Percentiles rank a stretch among this genome's conserved stretches.
These are phyloP conservation scores for Agrochola lychnidis DNA, from an alignment of 2,888 invertebrate genomes.

Conservation along the genomic window DNA sequence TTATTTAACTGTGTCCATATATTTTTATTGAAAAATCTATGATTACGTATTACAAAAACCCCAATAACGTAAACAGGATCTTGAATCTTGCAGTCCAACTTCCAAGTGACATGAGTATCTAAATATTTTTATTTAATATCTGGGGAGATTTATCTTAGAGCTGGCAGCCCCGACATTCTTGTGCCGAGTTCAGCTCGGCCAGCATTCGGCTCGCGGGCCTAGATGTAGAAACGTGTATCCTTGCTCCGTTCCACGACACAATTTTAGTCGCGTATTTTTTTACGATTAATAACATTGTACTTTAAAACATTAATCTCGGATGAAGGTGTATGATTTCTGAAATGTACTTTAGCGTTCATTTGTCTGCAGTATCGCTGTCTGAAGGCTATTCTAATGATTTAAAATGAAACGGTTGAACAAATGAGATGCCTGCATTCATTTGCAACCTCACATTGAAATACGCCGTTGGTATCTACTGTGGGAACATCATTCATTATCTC, in stretches of 20 bases:
- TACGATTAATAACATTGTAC: conserved; percentile 55
- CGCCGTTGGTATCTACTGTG: neutral
- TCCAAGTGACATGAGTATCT: neutral
- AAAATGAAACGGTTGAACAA: neutral
- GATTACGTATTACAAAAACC: neutral
- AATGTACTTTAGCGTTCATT: conserved; percentile 41
- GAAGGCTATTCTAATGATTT: conserved; percentile 3
- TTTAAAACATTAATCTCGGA: conserved; percentile 35
- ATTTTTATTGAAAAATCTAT: too few species aligned
- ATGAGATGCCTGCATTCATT: conserved; percentile 16
- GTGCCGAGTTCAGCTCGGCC: conserved; percentile 30
- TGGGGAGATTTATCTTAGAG: conserved; percentile 38
- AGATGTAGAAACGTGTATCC: conserved; percentile 25
- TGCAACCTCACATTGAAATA: neutral
- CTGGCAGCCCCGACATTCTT: conserved; percentile 63
- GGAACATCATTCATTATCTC: conserved; percentile 31
- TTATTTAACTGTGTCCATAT: neutral
- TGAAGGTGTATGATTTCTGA: conserved; percentile 21
- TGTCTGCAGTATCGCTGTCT: neutral
- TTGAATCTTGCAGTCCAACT: neutral
- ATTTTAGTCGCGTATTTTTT: conserved; percentile 59
- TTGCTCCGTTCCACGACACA: conserved; percentile 9
- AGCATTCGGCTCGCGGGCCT: conserved; percentile 38
- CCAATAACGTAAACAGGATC: neutral
- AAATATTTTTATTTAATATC: conserved; percentile 12